Base-by-base conservation (phyloP, 2,888 invertebrate species). In the Anoncus sp. region DNA sequence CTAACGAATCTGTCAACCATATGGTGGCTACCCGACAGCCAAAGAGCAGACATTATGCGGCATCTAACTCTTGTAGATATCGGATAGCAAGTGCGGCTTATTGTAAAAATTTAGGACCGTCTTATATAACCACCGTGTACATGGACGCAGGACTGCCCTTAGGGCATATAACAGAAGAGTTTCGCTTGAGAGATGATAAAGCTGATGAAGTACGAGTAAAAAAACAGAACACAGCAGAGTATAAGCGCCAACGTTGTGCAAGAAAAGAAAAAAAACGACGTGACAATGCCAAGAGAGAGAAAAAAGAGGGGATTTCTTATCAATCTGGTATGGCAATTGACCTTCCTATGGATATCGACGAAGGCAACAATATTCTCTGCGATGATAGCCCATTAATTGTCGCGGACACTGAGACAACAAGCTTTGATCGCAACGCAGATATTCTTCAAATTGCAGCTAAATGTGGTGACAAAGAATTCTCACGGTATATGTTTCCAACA, bases 1-100 rank as follows among this genome's bases (percentile, higher is more conserved):
- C 49, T 1, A 70, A 70, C 49, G 70, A 70, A 69, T 55, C 55
- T 10, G 27, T 67, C 31, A 67, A 67, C 20, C 57, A 69, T 18
- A 49, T 59, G 57, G 69, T 69, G 18, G 57, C 69, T 20, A 69
- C 57, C 18, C 45, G 57, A 69, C 49, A 57, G 31, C 69, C 69
- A 14, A 69, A 69, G 38, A 59, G 45, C 2, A 59, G 69, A 35
- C 69, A 59, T 59, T 69, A 69, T 43, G 47, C 20, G 47, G 57
- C 69, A 31, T 57, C 69, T n/a, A 57, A 47, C n/a, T 47, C 69
- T 12, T 59, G 59, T n/a, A 38, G 18, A 59, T 59, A 59, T 59
- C 59, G 40, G 59, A 59, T 40, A 38, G 59, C 59, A 22, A 38
- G 20, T 20, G 59, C 40, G 12, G 38, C 59, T 38, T 59, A 40